Evolutionary conservation across 1,140 invertebrate species (phyloP).

Genomic region (Panulirus ornatus): DNA sequence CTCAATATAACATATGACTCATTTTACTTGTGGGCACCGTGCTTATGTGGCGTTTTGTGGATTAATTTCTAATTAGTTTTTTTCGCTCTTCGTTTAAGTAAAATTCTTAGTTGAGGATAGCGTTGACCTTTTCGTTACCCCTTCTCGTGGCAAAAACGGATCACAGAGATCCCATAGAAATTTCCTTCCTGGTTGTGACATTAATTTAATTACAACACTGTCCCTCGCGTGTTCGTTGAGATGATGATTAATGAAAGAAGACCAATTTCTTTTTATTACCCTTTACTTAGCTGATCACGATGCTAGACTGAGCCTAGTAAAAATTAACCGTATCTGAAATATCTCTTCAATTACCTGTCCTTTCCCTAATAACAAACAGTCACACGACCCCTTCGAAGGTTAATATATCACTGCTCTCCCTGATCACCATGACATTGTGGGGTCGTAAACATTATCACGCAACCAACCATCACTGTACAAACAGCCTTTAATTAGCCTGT

Average conservation of each 20-base stretch:
- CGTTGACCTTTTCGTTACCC: no score
- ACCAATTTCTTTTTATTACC: neutral
- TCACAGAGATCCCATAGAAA: no score
- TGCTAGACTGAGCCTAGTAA: neutral
- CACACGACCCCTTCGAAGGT: neutral
- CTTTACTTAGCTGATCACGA: slow-evolving; percentile 31
- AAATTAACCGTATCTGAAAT: slow-evolving; percentile 30
- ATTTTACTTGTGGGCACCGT: no score
- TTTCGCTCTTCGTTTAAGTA: no score
- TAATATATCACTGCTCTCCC: neutral
- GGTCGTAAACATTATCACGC: neutral
- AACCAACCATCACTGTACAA: neutral
- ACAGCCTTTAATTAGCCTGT: neutral
- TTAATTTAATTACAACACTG: no score
- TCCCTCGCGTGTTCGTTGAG: no score
- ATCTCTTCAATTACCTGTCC: slow-evolving; percentile 16
- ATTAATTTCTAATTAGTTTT: no score
- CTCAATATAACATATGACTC: no score
- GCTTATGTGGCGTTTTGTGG: no score
- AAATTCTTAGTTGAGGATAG: no score
- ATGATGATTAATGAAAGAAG: neutral
- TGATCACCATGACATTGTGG: neutral
- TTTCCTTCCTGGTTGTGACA: no score
- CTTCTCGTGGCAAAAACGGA: no score
- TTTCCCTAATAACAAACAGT: neutral